phyloP scores from a whole-genome alignment of 2,888 invertebrate species.

The Pocota personata region DNA sequence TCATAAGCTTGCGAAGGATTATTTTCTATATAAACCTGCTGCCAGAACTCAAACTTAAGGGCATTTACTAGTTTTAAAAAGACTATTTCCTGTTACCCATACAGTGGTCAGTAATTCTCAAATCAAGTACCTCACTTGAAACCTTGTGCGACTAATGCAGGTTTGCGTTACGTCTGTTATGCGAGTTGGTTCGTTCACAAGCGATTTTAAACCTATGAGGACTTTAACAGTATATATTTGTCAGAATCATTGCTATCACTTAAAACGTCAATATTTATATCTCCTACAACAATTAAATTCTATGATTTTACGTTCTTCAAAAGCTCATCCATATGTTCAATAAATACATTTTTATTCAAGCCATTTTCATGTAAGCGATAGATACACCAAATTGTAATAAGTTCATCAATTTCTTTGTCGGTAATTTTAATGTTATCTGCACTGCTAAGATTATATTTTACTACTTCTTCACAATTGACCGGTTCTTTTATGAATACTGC shows the following conservation, averaged over 20 bases:
- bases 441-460: background rate
- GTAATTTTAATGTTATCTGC: background rate
- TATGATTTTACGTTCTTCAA: too few relatives aligned
- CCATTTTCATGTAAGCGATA: background rate
- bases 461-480: background rate
- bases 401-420: background rate
- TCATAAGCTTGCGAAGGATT: too few relatives aligned
- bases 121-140: constrained; percentile 1
- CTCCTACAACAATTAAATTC: constrained; percentile 20
- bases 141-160: background rate
- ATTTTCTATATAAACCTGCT: too few relatives aligned
- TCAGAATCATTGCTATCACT: background rate
- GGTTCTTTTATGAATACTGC: constrained; percentile 5
- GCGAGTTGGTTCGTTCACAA: constrained; percentile 17
- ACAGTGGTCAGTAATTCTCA: background rate
- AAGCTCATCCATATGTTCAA: too few relatives aligned
- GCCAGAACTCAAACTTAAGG: too few relatives aligned
- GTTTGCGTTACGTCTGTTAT: background rate
- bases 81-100: too few relatives aligned
- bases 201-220: constrained; percentile 4
- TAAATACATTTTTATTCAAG: constrained; percentile 2
- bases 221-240: background rate
- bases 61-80: background rate
- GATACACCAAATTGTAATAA: background rate
- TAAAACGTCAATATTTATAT: constrained; percentile 17